These are phyloP conservation scores for Trogon melanurus DNA, from an alignment of 2,113 vertebrate genomes.

Conservation along the genomic window DNA sequence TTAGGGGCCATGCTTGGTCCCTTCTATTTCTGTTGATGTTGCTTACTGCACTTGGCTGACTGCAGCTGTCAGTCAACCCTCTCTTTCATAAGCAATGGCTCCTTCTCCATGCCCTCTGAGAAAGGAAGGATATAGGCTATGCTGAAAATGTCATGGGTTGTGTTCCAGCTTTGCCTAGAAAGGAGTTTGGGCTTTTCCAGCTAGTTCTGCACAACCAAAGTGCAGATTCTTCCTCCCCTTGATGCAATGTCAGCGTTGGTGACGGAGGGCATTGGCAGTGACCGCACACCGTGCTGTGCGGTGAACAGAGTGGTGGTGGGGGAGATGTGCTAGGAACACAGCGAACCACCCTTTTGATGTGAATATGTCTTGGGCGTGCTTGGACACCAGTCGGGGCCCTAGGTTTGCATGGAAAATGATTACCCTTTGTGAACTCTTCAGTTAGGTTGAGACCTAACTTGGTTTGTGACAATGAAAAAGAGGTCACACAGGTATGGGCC, in stretches of 20 bases:
- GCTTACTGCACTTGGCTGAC: background rate
- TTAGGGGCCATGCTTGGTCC: background rate
- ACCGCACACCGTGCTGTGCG: accelerated
- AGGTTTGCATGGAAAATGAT: background rate
- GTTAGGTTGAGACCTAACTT: background rate
- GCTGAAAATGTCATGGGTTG: background rate
- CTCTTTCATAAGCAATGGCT: background rate
- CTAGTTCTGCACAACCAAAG: background rate
- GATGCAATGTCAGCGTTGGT: background rate
- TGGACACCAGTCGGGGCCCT: background rate
- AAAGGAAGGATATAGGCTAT: background rate
- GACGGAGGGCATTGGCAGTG: background rate
- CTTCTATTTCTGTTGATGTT: background rate
- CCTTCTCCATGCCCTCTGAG: background rate
- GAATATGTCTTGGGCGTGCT: background rate
- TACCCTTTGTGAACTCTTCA: accelerated
- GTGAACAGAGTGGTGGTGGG: accelerated
- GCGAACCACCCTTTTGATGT: background rate
- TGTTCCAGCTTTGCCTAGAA: background rate
- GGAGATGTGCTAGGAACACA: background rate
- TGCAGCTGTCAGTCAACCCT: background rate
- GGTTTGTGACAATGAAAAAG: background rate
- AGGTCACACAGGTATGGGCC: no score
- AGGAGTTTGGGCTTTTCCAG: background rate
- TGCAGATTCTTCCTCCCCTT: background rate